Evolutionary conservation across 2,113 vertebrate genomes (phyloP).

Genomic region (Scortum barcoo): DNA sequence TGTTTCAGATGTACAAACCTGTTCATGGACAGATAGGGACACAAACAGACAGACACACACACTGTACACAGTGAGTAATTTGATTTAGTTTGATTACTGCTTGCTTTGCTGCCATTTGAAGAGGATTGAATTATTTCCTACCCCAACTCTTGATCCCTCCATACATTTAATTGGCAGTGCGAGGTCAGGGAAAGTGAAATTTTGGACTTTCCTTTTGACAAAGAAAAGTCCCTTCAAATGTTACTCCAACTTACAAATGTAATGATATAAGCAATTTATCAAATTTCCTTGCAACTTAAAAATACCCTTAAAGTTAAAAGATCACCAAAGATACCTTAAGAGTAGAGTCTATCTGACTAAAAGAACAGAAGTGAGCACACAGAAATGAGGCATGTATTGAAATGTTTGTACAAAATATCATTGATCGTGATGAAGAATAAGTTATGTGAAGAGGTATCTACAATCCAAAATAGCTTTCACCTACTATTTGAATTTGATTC

Average conservation of each 20-base stretch:
- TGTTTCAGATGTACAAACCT: conserved; percentile 26
- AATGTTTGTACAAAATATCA: neutral
- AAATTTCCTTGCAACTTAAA: neutral
- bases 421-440: neutral
- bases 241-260: neutral
- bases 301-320: neutral
- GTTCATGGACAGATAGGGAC: conserved; percentile 31
- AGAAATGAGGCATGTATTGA: neutral
- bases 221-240: neutral
- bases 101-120: conserved; percentile 75
- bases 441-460: neutral
- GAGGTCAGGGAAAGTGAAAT: neutral
- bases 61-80: conserved; percentile 54
- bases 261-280: neutral
- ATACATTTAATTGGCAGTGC: conserved; percentile 8
- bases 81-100: conserved; percentile 81
- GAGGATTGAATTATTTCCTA: conserved; percentile 55
- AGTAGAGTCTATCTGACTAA: neutral
- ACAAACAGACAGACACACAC: conserved; percentile 37
- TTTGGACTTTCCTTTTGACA: neutral
- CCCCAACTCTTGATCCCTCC: conserved; percentile 8
- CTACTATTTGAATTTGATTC: neutral
- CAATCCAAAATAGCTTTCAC: neutral
- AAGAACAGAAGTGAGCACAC: neutral
- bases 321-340: neutral